Conservation (phyloP, 2,113 vertebrate species). For the Nyctibius bracteatus region DNA sequence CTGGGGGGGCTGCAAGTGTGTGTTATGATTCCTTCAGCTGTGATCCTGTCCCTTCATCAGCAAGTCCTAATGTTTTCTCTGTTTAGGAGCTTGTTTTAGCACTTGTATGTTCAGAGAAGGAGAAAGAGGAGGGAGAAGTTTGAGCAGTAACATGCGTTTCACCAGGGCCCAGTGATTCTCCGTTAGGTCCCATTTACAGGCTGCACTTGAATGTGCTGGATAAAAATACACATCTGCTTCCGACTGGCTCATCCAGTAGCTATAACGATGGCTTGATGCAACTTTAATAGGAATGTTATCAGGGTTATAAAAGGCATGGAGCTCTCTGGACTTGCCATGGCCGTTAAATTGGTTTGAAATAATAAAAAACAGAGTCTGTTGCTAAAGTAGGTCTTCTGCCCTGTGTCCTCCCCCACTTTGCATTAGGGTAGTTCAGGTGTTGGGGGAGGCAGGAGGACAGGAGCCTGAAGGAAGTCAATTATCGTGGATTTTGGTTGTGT, state of each 20-base stretch:
- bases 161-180: background rate
- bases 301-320: background rate
- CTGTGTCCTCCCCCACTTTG: background rate
- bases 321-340: background rate
- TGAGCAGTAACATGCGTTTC: background rate
- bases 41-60: background rate
- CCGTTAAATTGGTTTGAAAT: background rate
- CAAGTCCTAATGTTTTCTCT: background rate
- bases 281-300: background rate
- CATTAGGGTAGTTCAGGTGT: background rate
- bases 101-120: background rate
- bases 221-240: background rate
- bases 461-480: background rate
- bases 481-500: background rate
- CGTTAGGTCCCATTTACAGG: background rate
- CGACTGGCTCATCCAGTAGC: background rate
- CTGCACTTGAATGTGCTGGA: background rate
- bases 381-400: background rate
- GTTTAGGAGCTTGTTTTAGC: background rate
- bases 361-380: background rate
- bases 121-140: background rate
- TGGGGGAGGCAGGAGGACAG: background rate
- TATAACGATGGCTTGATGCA: background rate
- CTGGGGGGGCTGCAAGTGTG: background rate
- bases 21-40: background rate